These are phyloP conservation scores for Aptenodytes forsteri DNA, from an alignment of 2,113 vertebrate genomes.

Conservation along the genomic window DNA sequence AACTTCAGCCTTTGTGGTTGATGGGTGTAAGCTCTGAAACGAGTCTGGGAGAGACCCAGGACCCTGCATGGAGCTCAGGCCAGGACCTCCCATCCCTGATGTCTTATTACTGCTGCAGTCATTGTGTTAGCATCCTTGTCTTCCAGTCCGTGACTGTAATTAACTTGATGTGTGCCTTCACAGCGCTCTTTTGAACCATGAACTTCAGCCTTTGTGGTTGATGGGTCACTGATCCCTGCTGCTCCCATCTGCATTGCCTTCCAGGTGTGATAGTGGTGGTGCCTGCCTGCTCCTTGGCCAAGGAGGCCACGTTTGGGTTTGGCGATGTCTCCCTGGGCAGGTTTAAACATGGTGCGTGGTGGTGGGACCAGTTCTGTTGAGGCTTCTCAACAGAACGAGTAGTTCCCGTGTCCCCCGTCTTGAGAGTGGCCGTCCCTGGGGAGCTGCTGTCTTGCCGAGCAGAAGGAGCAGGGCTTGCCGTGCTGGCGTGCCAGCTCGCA, in stretches of 20 bases:
- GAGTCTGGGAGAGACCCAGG: not conserved
- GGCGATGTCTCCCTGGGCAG: fast-evolving
- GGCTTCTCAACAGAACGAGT: not conserved
- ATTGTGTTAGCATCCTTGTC: fast-evolving
- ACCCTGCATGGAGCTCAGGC: not conserved
- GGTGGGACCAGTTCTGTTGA: not conserved
- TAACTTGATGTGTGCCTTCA: fast-evolving
- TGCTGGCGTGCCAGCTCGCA: not conserved
- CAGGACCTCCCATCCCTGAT: not conserved
- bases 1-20: not conserved
- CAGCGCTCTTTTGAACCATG: not conserved
- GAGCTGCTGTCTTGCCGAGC: not conserved
- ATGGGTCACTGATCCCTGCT: not conserved
- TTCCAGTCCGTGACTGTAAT: not conserved
- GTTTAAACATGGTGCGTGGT: fast-evolving
- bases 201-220: not conserved
- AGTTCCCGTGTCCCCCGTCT: not conserved
- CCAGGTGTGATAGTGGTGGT: not conserved
- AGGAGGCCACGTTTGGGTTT: not conserved
- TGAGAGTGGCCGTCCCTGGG: not conserved
- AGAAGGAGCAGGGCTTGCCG: not conserved
- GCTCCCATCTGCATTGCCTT: fast-evolving
- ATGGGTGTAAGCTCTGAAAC: fast-evolving
- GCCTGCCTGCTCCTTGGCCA: not conserved
- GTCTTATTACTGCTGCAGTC: not conserved